These are phyloP conservation scores for Glomeris marginata DNA, from an alignment of 2,888 invertebrate species.

Conservation along the genomic window DNA sequence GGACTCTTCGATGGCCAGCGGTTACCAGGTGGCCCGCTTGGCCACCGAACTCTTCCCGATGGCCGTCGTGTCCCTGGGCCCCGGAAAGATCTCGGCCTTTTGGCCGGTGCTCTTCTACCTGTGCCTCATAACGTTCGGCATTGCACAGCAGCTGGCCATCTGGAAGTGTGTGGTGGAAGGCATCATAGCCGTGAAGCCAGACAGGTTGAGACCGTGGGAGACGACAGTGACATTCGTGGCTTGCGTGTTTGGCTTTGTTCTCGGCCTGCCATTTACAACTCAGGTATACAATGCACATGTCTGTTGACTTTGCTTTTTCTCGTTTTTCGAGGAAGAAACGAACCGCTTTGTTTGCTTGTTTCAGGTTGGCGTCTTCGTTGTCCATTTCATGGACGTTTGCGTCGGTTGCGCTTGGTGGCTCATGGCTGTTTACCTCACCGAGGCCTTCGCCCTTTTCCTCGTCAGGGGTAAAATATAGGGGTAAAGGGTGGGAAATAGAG, in stretches of 20 bases:
- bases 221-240: slow-evolving; percentile 68
- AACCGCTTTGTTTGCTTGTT: slow-evolving; percentile 16
- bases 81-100: slow-evolving; percentile 61
- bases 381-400: slow-evolving; percentile 71
- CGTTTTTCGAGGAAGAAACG: background rate
- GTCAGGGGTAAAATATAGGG: slow-evolving; percentile 20
- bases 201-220: slow-evolving; percentile 57
- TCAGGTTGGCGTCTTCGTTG: slow-evolving; percentile 59
- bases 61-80: slow-evolving; percentile 58
- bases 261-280: slow-evolving; percentile 73
- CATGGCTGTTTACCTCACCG: slow-evolving; percentile 46
- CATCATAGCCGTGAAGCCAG: slow-evolving; percentile 59
- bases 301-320: background rate
- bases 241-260: slow-evolving; percentile 57
- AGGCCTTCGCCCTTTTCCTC: slow-evolving; percentile 33
- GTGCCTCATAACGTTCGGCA: slow-evolving; percentile 66
- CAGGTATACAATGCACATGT: slow-evolving; percentile 42
- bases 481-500: too few species aligned
- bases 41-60: slow-evolving; percentile 84
- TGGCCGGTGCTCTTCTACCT: slow-evolving; percentile 80
- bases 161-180: slow-evolving; percentile 85
- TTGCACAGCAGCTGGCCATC: slow-evolving; percentile 68
- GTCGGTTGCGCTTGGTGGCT: slow-evolving; percentile 80
- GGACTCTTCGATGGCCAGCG: slow-evolving; percentile 14
- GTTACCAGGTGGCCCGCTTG: slow-evolving; percentile 64